Conservation (phyloP, 2,113 vertebrate genomes). For the Mormyrus iriodes region DNA sequence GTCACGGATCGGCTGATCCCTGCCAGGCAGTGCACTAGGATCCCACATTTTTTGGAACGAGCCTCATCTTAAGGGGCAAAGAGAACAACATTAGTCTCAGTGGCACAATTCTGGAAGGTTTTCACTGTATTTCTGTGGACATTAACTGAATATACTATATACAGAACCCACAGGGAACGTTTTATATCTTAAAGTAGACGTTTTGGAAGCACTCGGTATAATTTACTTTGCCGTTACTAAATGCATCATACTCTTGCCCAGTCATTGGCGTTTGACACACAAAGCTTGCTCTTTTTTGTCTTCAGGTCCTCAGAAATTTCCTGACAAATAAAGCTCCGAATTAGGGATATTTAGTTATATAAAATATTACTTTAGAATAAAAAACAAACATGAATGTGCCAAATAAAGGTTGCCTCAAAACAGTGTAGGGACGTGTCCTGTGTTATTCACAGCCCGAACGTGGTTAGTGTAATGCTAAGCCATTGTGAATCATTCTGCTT, state of each 20-base stretch:
- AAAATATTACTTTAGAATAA: neutral
- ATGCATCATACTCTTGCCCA: neutral
- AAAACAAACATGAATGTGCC: neutral
- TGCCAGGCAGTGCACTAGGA: slow-evolving; percentile 94
- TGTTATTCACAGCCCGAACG: slow-evolving; percentile 53
- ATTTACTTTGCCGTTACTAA: neutral
- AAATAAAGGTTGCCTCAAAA: slow-evolving; percentile 28
- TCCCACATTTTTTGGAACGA: slow-evolving; percentile 93
- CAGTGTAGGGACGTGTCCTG: slow-evolving; percentile 30
- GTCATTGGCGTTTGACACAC: neutral
- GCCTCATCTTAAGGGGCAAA: slow-evolving; percentile 77
- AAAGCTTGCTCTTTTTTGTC: neutral
- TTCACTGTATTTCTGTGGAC: neutral
- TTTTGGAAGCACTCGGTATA: neutral
- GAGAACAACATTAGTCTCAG: neutral
- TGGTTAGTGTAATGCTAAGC: slow-evolving; percentile 35
- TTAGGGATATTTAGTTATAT: neutral
- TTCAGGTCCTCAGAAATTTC: neutral
- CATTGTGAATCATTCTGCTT: slow-evolving; percentile 39
- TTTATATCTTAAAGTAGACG: neutral
- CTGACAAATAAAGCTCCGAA: neutral
- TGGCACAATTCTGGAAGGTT: neutral
- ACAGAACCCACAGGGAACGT: neutral
- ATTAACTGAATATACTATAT: neutral
- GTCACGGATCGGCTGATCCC: slow-evolving; percentile 97